Evolutionary conservation across 2,113 vertebrate species (phyloP), one percentile per base, ranked within the genome.

Genomic region (Xiphophorus maculatus): DNA sequence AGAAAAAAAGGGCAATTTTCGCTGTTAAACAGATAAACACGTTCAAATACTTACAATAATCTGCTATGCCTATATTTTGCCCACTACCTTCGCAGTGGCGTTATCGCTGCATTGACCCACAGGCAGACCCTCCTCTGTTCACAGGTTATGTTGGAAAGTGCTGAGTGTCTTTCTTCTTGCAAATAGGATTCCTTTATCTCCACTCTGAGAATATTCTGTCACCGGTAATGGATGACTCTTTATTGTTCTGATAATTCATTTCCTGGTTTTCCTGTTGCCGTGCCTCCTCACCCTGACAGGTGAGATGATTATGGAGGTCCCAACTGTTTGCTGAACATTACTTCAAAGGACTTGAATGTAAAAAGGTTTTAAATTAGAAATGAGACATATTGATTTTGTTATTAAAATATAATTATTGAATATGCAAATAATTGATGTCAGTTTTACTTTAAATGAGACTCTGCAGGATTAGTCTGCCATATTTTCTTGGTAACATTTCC

Each of bases 121-220:
- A 11, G 48, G 71, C 76, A 77, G 82, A 89, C 88, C 90, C 62
- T 69, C 67, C 5, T 82, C 76, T 69, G 74, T 91, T 86, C 85
- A 80, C 68, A 22, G 80, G 86, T 88, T 87, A 72, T 54, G 70
- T 64, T 40, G 84, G 69, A 81, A 86, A 85, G 78, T 84, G 89
- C 92, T 91, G 92, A 89, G 87, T 82, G 71, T 82, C 63, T 17
- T 42, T 78, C 89, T 88, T n/a, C 71, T 66, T 33, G 85, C 84
- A 89, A 93, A 93, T 93, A 83, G 89, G 74, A 85, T 89, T 91
- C 86, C 82, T 87, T 92, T 93, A 91, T 93, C 91, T 88, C 17
- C 14, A n/a, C 64, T 82, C 68, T 27, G 82, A 84, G 79, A 64
- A 74, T 66, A 71, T 86, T 87, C 82, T 88, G 89, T 87, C 89